phyloP scores from a whole-genome alignment of 64 coral and sea anemone genomes.

The Pocillopora verrucosa region DNA sequence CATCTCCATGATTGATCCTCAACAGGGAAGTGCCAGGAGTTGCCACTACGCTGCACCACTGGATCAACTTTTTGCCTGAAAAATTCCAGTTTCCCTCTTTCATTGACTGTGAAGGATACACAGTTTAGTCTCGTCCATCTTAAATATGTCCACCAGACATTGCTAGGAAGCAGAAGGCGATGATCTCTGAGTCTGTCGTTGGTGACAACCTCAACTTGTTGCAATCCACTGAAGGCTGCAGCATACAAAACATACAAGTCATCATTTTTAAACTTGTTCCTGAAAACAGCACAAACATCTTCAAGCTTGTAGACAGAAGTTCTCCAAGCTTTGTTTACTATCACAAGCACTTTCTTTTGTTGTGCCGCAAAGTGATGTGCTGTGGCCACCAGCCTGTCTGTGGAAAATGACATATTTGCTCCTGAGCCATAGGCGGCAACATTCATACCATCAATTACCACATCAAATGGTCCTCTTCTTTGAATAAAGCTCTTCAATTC shows the following conservation, averaged over 20 bases:
- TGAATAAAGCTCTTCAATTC: slow-evolving; percentile 43
- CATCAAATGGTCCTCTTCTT: slow-evolving; percentile 69
- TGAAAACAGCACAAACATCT: slow-evolving; percentile 52
- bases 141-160: slow-evolving; percentile 68
- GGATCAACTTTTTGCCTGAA: slow-evolving; percentile 70
- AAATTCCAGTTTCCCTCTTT: slow-evolving; percentile 36
- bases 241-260: slow-evolving; percentile 86
- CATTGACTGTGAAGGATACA: slow-evolving; percentile 53
- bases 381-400: slow-evolving; percentile 37
- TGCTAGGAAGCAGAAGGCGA: slow-evolving; percentile 40
- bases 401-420: slow-evolving; percentile 46
- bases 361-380: slow-evolving; percentile 36
- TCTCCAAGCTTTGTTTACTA: slow-evolving; percentile 40
- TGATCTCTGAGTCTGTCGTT: slow-evolving; percentile 83
- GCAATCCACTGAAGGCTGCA: slow-evolving; percentile 74
- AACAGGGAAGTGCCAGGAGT: slow-evolving; percentile 74
- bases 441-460: slow-evolving; percentile 87
- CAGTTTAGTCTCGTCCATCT: slow-evolving; percentile 84
- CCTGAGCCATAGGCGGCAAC: slow-evolving; percentile 56
- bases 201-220: slow-evolving; percentile 63
- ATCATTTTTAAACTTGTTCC: slow-evolving; percentile 57
- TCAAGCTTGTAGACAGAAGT: not conserved
- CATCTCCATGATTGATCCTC: slow-evolving; percentile 76
- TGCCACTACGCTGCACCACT: slow-evolving; percentile 64
- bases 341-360: slow-evolving; percentile 60